Conservation (phyloP, 2,113 vertebrate genomes). For the Entomyzon cyanotis region DNA sequence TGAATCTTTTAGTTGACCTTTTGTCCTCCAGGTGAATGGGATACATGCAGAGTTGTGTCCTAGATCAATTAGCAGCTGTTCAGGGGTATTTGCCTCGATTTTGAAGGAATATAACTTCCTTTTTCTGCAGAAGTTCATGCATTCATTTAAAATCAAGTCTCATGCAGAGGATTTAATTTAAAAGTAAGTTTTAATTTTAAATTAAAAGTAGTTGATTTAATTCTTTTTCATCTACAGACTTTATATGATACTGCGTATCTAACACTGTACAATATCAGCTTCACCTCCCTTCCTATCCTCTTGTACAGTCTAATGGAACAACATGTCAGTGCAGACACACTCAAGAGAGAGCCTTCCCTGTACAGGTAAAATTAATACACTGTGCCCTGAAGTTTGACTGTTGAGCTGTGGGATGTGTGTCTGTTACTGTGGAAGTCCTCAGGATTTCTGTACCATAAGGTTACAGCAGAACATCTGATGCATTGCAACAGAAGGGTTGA, state of each 20-base stretch:
- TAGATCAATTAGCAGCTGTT: background rate
- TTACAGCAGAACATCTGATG: background rate
- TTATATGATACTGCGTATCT: conserved; percentile 96
- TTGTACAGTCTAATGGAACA: conserved; percentile 95
- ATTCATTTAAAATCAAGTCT: background rate
- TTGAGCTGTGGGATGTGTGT: background rate
- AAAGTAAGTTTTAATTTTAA: background rate
- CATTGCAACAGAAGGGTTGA: background rate
- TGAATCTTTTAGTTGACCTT: background rate
- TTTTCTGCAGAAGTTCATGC: background rate
- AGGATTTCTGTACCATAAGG: background rate
- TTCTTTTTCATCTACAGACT: conserved; percentile 77
- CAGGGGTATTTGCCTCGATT: background rate
- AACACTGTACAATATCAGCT: conserved; percentile 99
- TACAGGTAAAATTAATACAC: conserved; percentile 81
- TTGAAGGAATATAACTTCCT: background rate
- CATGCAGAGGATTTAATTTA: background rate
- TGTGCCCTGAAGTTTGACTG: background rate
- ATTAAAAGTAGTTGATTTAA: background rate
- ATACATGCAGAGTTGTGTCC: background rate
- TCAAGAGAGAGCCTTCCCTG: conserved; percentile 89
- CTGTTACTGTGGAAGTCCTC: background rate
- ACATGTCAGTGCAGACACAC: conserved; percentile 88
- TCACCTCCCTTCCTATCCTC: conserved; percentile 97
- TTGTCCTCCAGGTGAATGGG: background rate